Conservation (phyloP, 2,113 vertebrate genomes). For the Caracal caracal region DNA sequence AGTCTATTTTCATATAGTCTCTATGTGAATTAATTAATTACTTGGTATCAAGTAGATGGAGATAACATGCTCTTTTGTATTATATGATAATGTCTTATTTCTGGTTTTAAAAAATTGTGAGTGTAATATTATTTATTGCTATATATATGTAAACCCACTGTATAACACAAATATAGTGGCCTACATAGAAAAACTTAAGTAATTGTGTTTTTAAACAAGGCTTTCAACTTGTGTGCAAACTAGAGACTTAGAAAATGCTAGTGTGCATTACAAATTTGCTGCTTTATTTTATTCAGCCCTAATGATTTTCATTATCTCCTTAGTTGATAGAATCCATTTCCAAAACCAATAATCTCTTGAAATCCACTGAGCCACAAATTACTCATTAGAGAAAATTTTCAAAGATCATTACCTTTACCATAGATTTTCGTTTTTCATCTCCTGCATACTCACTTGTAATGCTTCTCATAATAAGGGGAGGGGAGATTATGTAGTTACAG, state of each 20-base stretch:
- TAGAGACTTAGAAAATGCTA: slow-evolving; percentile 74
- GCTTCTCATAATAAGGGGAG: slow-evolving; percentile 71
- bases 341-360: slow-evolving; percentile 89
- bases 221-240: slow-evolving; percentile 78
- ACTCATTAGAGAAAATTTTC: slow-evolving; percentile 89
- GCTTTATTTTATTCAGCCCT: slow-evolving; percentile 83
- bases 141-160: background rate
- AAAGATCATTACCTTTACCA: slow-evolving; percentile 90
- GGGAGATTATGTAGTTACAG: slow-evolving; percentile 72
- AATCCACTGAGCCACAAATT: slow-evolving; percentile 90
- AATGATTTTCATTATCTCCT: slow-evolving; percentile 90
- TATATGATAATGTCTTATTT: background rate
- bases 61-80: background rate
- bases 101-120: background rate
- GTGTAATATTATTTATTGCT: background rate
- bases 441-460: slow-evolving; percentile 73
- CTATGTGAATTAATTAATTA: background rate
- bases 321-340: slow-evolving; percentile 90
- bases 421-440: slow-evolving; percentile 86
- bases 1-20: background rate
- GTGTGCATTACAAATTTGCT: slow-evolving; percentile 81
- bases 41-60: background rate
- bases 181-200: background rate
- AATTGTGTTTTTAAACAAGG: slow-evolving; percentile 75
- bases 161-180: background rate